Percentiles rank a stretch among this genome's conserved stretches.
Evolutionary conservation across 2,797 vertebrate genomes (phyloP).

Genomic region (Propithecus deckenii): DNA sequence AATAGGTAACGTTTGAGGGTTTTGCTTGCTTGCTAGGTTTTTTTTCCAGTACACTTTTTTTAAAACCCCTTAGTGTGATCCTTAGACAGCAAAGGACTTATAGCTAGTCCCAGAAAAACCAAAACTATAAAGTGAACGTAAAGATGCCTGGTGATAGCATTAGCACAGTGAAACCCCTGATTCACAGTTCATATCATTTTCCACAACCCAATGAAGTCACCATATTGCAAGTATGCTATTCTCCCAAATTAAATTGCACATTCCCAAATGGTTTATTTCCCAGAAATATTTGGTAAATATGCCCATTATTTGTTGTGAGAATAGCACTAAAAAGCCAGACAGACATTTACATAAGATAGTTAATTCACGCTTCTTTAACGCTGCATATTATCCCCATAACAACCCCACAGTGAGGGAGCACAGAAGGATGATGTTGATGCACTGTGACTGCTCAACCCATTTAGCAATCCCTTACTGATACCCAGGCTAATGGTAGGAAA

Average conservation of each 20-base stretch:
- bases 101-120: background rate
- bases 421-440: background rate
- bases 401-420: background rate
- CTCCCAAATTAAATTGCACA: background rate
- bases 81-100: background rate
- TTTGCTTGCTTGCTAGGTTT: background rate
- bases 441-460: background rate
- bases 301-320: constrained; percentile 11
- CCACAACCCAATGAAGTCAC: background rate
- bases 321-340: background rate
- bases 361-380: constrained; percentile 41
- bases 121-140: background rate
- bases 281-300: constrained; percentile 43
- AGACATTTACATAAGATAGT: background rate
- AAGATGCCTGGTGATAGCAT: background rate
- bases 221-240: background rate
- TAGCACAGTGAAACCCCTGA: background rate
- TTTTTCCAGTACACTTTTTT: background rate
- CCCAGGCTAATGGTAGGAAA: background rate
- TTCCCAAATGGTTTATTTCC: constrained; percentile 16
- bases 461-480: background rate
- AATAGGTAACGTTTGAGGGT: background rate
- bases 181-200: background rate
- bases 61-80: background rate
- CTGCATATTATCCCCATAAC: background rate